phyloP scores from a whole-genome alignment of 2,888 invertebrate species.

The Protophormia terraenovae region DNA sequence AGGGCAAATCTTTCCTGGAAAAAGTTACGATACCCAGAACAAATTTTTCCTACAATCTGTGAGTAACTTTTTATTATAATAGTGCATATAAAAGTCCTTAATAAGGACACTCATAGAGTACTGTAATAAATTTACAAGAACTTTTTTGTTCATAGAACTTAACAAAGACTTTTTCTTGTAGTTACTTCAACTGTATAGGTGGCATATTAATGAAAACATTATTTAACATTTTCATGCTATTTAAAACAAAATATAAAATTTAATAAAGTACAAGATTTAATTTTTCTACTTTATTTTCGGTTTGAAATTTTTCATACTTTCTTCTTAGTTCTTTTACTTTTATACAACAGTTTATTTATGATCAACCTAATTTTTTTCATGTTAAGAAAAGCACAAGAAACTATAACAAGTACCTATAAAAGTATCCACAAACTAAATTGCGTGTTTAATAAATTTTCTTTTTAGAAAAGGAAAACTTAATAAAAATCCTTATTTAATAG shows the following conservation, averaged over 20 bases:
- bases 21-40: too few species aligned
- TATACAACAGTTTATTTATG: constrained; percentile 59
- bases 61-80: too few species aligned
- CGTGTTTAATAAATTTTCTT: constrained; percentile 54
- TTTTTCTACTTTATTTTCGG: neutral
- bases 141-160: too few species aligned
- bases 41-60: too few species aligned
- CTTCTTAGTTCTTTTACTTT: neutral
- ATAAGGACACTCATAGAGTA: too few species aligned
- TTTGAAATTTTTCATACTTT: constrained; percentile 43
- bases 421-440: constrained; percentile 19
- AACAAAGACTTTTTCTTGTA: neutral
- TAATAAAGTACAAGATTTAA: constrained; percentile 32
- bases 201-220: constrained; percentile 40
- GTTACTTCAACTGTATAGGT: neutral
- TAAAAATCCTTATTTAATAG: constrained; percentile 44
- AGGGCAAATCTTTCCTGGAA: too few species aligned
- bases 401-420: neutral
- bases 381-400: constrained; percentile 2
- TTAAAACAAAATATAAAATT: constrained; percentile 59
- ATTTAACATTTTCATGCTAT: too few species aligned
- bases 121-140: too few species aligned
- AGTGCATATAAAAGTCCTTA: too few species aligned
- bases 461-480: constrained; percentile 21
- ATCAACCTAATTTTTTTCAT: constrained; percentile 57